Evolutionary conservation across 2,113 vertebrate genomes (phyloP).

Genomic region (Perccottus glenii): DNA sequence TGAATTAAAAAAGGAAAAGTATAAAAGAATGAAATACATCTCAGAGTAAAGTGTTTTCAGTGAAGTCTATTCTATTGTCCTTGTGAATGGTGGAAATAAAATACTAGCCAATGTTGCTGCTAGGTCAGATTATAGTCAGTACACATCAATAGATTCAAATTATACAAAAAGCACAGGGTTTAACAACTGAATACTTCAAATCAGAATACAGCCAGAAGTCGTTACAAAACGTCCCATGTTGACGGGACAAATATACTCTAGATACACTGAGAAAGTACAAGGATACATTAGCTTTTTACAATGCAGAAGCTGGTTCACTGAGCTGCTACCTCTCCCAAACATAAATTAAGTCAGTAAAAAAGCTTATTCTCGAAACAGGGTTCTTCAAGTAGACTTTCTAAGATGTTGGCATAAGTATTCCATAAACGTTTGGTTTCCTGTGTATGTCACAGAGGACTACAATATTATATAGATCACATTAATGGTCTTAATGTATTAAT

Average conservation of each 20-base stretch:
- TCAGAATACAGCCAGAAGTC: conserved; percentile 44
- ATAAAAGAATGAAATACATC: conserved; percentile 53
- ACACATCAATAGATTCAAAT: conserved; percentile 32
- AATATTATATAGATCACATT: too few relatives aligned
- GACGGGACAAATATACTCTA: conserved; percentile 39
- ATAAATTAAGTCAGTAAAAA: conserved; percentile 37
- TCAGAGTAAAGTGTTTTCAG: conserved; percentile 27
- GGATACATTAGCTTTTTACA: conserved; percentile 61
- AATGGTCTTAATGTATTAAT: conserved; percentile 5
- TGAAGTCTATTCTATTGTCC: conserved; percentile 49
- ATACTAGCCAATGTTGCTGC: conserved; percentile 31
- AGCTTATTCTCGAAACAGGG: conserved; percentile 26
- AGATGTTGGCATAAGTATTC: conserved; percentile 32
- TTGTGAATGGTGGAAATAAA: conserved; percentile 16
- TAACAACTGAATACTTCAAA: conserved; percentile 24
- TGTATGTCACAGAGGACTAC: conserved; percentile 1
- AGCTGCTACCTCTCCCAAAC: conserved; percentile 3
- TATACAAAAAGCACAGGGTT: conserved; percentile 48
- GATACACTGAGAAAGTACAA: conserved; percentile 46
- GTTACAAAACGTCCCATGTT: conserved; percentile 32
- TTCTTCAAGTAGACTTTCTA: conserved; percentile 53
- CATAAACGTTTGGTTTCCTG: conserved; percentile 29
- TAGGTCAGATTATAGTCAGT: conserved; percentile 21
- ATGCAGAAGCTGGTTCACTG: conserved; percentile 54
- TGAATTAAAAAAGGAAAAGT: conserved; percentile 55